Evolutionary conservation across 2,797 vertebrate genomes (phyloP).

Genomic region (Sylvia borin): DNA sequence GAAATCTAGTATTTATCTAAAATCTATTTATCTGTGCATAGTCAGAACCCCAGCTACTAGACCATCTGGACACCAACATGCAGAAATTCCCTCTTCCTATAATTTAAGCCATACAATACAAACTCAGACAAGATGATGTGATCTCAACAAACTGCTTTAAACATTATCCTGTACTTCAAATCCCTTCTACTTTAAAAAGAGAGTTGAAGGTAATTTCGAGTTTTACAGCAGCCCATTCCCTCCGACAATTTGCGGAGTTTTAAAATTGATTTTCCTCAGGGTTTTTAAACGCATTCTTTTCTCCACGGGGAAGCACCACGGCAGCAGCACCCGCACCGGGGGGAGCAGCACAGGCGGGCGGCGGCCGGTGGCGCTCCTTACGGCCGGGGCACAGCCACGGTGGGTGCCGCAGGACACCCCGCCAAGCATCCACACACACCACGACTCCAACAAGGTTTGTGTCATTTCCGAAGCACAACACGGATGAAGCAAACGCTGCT

Average conservation of each 20-base stretch:
- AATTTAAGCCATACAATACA: background rate
- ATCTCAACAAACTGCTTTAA: background rate
- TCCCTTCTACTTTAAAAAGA: background rate
- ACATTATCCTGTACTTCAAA: background rate
- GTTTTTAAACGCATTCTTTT: background rate
- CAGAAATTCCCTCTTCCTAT: background rate
- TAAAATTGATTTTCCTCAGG: background rate
- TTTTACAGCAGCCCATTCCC: background rate
- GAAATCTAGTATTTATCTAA: background rate
- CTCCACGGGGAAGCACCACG: background rate
- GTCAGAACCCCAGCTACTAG: background rate
- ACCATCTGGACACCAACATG: background rate
- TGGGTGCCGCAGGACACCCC: background rate
- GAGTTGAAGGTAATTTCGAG: background rate
- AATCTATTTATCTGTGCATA: background rate
- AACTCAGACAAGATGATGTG: background rate
- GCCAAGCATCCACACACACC: fast-evolving
- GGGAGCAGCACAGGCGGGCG: background rate
- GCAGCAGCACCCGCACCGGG: fast-evolving
- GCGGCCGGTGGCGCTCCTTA: fast-evolving
- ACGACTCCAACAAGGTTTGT: fast-evolving
- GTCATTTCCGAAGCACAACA: fast-evolving
- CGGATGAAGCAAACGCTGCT: too few relatives aligned
- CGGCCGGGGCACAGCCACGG: fast-evolving
- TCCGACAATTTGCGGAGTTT: background rate